Conservation (phyloP, 2,797 vertebrate genomes). For the Tapera naevia region DNA sequence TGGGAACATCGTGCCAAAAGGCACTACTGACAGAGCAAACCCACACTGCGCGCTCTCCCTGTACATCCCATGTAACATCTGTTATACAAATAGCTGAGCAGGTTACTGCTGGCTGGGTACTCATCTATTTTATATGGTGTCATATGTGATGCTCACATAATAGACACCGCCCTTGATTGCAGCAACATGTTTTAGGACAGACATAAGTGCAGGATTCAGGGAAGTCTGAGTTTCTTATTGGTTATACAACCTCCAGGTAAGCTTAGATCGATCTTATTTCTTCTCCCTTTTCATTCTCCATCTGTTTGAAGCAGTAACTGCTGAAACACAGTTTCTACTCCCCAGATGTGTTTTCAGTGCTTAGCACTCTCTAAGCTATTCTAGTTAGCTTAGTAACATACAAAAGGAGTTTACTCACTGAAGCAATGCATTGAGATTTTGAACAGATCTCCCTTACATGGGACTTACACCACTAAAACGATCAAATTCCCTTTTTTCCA, state of each 20-base stretch:
- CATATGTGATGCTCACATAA: rapidly evolving
- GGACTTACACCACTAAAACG: neutral
- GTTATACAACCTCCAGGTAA: neutral
- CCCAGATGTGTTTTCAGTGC: neutral
- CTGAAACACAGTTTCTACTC: neutral
- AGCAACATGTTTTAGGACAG: neutral
- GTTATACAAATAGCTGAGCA: neutral
- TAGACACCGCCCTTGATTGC: neutral
- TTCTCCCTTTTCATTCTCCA: neutral
- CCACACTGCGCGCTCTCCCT: rapidly evolving
- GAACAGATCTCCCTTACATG: neutral
- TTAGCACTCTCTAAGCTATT: neutral
- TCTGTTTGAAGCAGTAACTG: neutral
- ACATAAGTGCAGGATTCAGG: neutral
- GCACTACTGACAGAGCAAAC: neutral
- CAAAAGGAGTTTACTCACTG: neutral
- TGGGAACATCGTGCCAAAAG: neutral
- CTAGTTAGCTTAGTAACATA: neutral
- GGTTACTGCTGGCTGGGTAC: neutral
- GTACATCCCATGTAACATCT: rapidly evolving
- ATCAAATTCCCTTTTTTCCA: neutral
- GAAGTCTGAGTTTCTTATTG: neutral
- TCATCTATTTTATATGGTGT: rapidly evolving
- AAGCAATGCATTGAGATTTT: neutral
- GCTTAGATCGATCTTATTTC: neutral